Evolutionary conservation across 2,797 vertebrate genomes (phyloP).

Genomic region (Apogon hyalosoma): DNA sequence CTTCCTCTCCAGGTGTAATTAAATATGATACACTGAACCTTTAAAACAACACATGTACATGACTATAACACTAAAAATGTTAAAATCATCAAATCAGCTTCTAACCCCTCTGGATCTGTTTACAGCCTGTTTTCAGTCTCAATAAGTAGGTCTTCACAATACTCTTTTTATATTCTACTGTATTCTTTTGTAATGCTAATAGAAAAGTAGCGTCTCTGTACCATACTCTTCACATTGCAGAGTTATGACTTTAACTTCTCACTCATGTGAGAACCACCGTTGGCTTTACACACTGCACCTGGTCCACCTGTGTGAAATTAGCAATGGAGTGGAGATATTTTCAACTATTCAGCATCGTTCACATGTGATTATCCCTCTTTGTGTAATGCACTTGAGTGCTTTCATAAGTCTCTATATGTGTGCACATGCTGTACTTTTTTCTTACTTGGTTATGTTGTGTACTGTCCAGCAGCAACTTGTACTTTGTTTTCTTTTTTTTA

Average conservation of each 20-base stretch:
- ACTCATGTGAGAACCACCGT: slow-evolving; percentile 33
- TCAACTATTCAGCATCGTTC: slow-evolving; percentile 35
- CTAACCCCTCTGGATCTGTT: too few relatives aligned
- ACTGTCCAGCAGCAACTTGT: slow-evolving; percentile 44
- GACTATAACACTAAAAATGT: too few relatives aligned
- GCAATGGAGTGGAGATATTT: slow-evolving; percentile 48
- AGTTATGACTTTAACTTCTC: slow-evolving; percentile 25
- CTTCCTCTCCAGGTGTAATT: too few relatives aligned
- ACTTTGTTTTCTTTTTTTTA: slow-evolving; percentile 38
- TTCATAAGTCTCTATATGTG: slow-evolving; percentile 30
- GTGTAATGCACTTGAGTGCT: slow-evolving; percentile 47
- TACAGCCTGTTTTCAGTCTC: too few relatives aligned
- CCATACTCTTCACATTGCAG: background rate
- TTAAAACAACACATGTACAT: too few relatives aligned
- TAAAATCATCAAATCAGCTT: too few relatives aligned
- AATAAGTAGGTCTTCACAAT: too few relatives aligned
- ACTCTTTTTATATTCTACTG: too few relatives aligned
- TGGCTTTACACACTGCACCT: slow-evolving; percentile 51
- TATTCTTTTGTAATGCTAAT: slow-evolving; percentile 3
- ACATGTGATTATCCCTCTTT: slow-evolving; percentile 53
- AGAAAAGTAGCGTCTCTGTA: slow-evolving; percentile 8
- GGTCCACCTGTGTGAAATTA: slow-evolving; percentile 67
- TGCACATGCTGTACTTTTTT: slow-evolving; percentile 21
- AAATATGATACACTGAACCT: too few relatives aligned
- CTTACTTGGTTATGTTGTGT: slow-evolving; percentile 45